Base-by-base conservation (phyloP, 2,113 vertebrate genomes). In the Nibea albiflora region DNA sequence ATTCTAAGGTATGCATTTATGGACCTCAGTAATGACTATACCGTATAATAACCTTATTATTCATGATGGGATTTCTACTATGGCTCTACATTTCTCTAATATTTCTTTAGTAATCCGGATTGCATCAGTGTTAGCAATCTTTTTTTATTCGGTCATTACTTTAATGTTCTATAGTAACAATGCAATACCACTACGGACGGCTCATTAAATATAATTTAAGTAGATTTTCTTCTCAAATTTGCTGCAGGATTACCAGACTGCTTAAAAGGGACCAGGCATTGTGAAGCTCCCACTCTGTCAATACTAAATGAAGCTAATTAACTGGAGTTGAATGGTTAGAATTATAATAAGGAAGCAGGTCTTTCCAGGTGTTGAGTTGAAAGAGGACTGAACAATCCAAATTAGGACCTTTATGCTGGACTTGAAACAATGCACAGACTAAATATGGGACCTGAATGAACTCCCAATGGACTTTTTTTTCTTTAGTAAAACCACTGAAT, bases 271-370 rank as follows among this genome's bases (percentile, higher is more conserved):
- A 75, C 70, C 49, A 20, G 69, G 26, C 56, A 68, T 52, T 61
- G 54, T 52, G 73, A 69, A 46, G 24, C 56, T 62, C 19, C 16
- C 65, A 17, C 58, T 80, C 64, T 87, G 77, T 80, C 67, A 84
- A 77, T 77, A 87, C 68, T 69, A 64, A 76, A 71, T 61, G 50
- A 66, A 80, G 77, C 67, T 81, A 77, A 86, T 78, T 69, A 74
- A 65, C 56, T 67, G 15, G 14, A 63, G 61, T 46, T 35, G 20
- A 54, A 7, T 57, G 42, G 49, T 31, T 17, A 26, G 78, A 85
- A 63, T 73, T 42, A 46, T 67, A 62, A 70, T 66, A 22, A 82
- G 49, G 53, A 17, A 24, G 44, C 39, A 35, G 63, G 71, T 15
- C 39, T 49, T 35, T 46, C 49, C 42, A 60, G 62, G 49, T 80